Percentiles rank a stretch among this genome's conserved stretches.
Evolutionary conservation across 2,113 vertebrate species (phyloP).

Genomic region (Heterotis niloticus): DNA sequence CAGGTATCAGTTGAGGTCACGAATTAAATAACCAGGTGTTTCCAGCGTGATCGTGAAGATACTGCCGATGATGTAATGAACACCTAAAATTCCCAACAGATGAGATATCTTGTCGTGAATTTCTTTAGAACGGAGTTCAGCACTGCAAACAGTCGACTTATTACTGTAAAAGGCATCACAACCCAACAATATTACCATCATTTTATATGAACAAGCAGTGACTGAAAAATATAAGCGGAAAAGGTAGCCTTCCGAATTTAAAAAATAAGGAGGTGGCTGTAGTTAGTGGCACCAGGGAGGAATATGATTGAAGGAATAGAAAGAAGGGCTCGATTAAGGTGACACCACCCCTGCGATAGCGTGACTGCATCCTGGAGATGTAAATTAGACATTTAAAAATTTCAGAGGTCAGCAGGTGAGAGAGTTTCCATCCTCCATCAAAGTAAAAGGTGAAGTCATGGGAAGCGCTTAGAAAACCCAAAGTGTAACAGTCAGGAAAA

Average conservation of each 20-base stretch:
- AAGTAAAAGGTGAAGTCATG: not conserved
- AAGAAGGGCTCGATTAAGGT: too few relatives aligned
- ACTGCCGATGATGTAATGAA: not conserved
- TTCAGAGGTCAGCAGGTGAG: not conserved
- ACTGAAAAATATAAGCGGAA: too few relatives aligned
- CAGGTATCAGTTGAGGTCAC: too few relatives aligned
- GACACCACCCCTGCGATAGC: not conserved
- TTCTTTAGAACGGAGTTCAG: not conserved
- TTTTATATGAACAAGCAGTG: too few relatives aligned
- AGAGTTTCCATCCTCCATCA: not conserved
- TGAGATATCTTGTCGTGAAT: not conserved
- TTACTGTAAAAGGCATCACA: not conserved
- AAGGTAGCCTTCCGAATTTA: not conserved
- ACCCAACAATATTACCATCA: not conserved
- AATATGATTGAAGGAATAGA: not conserved
- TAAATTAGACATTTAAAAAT: not conserved
- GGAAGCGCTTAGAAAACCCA: not conserved
- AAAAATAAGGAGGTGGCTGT: not conserved
- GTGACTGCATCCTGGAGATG: not conserved
- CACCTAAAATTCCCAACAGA: not conserved
- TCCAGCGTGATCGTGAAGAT: not conserved
- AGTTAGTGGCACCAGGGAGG: not conserved
- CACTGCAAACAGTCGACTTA: not conserved
- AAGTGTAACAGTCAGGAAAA: not conserved
- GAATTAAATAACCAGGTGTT: too few relatives aligned